These are phyloP conservation scores for Sinentomon sp. DNA, from an alignment of 2,888 invertebrate species.

Conservation along the genomic window DNA sequence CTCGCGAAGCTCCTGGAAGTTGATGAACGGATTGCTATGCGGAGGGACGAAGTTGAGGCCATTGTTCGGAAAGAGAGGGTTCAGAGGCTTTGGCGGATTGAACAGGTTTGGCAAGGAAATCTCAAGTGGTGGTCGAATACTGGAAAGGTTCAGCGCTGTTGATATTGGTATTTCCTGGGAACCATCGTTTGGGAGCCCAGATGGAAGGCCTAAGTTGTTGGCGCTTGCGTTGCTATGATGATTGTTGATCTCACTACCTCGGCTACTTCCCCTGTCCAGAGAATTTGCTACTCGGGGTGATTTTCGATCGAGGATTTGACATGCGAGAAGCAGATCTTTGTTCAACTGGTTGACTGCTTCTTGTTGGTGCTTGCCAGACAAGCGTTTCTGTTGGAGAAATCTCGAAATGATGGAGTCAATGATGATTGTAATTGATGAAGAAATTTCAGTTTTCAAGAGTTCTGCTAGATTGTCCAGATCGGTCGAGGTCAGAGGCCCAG, in stretches of 20 bases:
- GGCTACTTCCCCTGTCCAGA: slow-evolving; percentile 28
- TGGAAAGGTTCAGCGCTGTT: too few relatives aligned
- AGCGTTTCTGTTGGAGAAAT: slow-evolving; percentile 51
- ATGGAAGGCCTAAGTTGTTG: too few relatives aligned
- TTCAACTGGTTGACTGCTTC: slow-evolving; percentile 58
- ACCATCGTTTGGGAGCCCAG: too few relatives aligned
- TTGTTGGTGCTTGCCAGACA: slow-evolving; percentile 34
- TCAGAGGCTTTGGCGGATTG: too few relatives aligned
- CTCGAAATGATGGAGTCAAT: slow-evolving; percentile 67
- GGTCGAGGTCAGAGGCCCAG: slow-evolving; percentile 33
- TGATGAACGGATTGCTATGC: too few relatives aligned
- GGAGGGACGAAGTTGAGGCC: too few relatives aligned
- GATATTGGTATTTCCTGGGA: too few relatives aligned
- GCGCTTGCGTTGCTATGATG: slow-evolving; percentile 14
- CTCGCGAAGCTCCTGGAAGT: too few relatives aligned
- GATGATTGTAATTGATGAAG: slow-evolving; percentile 47
- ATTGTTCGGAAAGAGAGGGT: too few relatives aligned
- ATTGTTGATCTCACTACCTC: slow-evolving; percentile 10
- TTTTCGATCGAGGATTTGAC: slow-evolving; percentile 52
- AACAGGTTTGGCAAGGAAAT: too few relatives aligned
- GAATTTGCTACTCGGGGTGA: too few relatives aligned
- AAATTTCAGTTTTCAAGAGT: slow-evolving; percentile 65
- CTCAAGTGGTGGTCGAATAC: too few relatives aligned
- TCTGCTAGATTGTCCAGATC: slow-evolving; percentile 75
- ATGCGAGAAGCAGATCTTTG: slow-evolving; percentile 54